Percentiles rank a stretch among this genome's conserved stretches.
phyloP scores from a whole-genome alignment of 1,140 invertebrate genomes.

The Trachymyrmex septentrionalis region DNA sequence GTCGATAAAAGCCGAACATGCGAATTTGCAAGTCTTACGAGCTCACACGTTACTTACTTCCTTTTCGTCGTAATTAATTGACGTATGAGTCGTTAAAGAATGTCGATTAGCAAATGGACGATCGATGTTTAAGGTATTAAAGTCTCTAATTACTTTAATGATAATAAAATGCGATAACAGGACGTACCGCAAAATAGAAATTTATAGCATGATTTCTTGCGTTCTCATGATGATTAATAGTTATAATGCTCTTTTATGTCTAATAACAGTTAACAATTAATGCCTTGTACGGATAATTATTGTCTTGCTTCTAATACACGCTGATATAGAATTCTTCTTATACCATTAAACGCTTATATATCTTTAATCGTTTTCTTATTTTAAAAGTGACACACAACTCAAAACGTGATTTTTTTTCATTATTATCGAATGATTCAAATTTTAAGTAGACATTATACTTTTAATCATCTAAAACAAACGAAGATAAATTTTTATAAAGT shows the following conservation, averaged over 20 bases:
- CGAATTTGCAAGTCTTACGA: slow-evolving; percentile 19
- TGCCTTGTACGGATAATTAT: background rate
- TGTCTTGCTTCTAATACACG: background rate
- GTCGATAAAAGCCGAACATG: slow-evolving; percentile 1
- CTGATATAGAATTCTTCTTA: background rate
- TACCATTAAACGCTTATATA: background rate
- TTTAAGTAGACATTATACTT: too few species aligned
- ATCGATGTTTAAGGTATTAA: background rate
- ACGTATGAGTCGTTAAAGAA: background rate
- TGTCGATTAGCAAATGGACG: background rate
- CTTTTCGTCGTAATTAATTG: slow-evolving; percentile 25
- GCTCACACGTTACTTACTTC: background rate
- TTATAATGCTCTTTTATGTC: background rate
- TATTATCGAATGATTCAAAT: too few species aligned
- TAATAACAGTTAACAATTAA: background rate
- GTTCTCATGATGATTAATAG: background rate
- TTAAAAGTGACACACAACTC: too few species aligned
- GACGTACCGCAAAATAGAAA: background rate
- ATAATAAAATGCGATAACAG: background rate
- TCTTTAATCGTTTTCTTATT: too few species aligned
- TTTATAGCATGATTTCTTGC: background rate
- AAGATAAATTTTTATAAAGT: too few species aligned
- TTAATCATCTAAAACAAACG: too few species aligned
- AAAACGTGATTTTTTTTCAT: too few species aligned
- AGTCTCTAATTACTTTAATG: background rate